phyloP scores from a whole-genome alignment of 2,888 invertebrate genomes.

The Drosophila ustulata region DNA sequence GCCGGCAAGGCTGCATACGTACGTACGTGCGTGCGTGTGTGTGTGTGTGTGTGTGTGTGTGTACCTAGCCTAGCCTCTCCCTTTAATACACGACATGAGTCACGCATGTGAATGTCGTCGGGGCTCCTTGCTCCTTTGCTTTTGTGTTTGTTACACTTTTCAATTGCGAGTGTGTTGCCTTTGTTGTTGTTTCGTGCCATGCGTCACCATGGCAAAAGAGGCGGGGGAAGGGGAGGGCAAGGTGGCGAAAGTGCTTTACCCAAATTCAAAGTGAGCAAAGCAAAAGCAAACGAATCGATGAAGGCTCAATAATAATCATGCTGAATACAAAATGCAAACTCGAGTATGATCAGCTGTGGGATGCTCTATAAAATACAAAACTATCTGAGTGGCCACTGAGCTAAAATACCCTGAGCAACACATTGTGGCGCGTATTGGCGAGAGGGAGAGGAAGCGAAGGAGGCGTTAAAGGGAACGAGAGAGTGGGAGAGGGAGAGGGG shows the following conservation, averaged over 20 bases:
- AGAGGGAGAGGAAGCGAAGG: background rate
- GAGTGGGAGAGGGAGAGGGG: background rate
- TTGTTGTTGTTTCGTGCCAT: conserved; percentile 37
- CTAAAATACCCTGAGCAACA: conserved; percentile 7
- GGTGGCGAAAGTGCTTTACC: conserved; percentile 21
- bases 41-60: conserved; percentile 3
- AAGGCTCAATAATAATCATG: conserved; percentile 76
- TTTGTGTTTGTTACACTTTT: conserved; percentile 26
- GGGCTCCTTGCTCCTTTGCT: conserved; percentile 43
- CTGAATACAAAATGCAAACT: conserved; percentile 36
- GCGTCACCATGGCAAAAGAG: conserved; percentile 57
- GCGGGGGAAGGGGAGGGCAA: background rate
- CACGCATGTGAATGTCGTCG: conserved; percentile 63
- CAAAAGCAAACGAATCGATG: conserved; percentile 62
- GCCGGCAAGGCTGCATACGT: conserved; percentile 32
- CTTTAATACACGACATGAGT: conserved; percentile 56
- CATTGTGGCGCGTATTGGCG: conserved; percentile 32
- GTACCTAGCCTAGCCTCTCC: conserved; percentile 13
- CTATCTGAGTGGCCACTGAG: too few relatives aligned
- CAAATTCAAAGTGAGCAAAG: conserved; percentile 26
- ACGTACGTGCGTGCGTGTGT: conserved; percentile 5
- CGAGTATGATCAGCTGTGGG: background rate
- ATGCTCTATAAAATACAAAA: background rate
- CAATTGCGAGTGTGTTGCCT: background rate
- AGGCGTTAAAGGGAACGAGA: background rate